Evolutionary conservation across 2,113 vertebrate genomes (phyloP), one percentile per base, ranked within the genome.

Genomic region (Ranitomeya variabilis): DNA sequence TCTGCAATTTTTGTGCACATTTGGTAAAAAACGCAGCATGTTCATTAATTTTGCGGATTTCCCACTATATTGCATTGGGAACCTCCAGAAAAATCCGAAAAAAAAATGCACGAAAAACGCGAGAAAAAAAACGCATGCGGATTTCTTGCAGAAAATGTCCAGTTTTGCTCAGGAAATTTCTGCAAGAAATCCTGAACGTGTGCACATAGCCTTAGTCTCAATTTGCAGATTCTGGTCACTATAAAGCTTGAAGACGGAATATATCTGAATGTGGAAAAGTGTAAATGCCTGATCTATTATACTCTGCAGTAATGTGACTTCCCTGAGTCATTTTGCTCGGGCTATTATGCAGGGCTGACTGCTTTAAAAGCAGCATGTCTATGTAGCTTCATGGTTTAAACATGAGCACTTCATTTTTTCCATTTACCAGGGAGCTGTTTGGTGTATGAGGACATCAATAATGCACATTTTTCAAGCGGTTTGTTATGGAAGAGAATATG

Each of bases 401-500:
- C 84, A 86, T 77, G 73, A 86, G 73, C 55, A 18, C 4, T 52
- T 37, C 37, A 54, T 60, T 76, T 73, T 86, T 14, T 54, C 55
- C 84, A 77, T 86, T 77, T 77, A 86, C 55, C 54, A 37, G 59
- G 19, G 64, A 84, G 64, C 19, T 10, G 19, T 52, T 55, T 83
- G 51, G 13, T n/a, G 23, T 26, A 84, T n/a, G 82, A 71, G 60
- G 37, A 57, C 84, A 86, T 86, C 59, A 86, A 86, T 86, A 86
- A 86, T 86, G 73, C 60, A 86, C 57, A 86, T 74, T 62, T 84
- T n/a, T 77, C 84, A 77, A 60, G 59, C 57, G 6, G 55, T 77
- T 77, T 51, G 26, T 14, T 54, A n/a, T 62, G 69, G 14, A 21
- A 9, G 55, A n/a, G 55, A 77, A 45, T 86, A 55, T 84, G 31